Evolutionary conservation across 2,113 vertebrate species (phyloP), one percentile per base, ranked within the genome.

Genomic region (Glaucidium brasilianum): DNA sequence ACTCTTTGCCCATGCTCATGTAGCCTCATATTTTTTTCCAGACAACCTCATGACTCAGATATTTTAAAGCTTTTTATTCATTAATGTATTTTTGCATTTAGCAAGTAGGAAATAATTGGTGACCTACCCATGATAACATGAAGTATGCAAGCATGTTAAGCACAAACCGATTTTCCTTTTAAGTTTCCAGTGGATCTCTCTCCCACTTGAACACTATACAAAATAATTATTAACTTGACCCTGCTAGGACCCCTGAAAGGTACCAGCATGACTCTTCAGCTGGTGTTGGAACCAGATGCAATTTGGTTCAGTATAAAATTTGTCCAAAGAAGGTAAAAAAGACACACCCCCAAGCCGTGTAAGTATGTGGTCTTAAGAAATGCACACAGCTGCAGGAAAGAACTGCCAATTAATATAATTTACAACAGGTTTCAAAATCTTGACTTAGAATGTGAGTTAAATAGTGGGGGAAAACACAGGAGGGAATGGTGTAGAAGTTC

Each of bases 321-420:
- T 87, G 74, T 76, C 88, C 58, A 82, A 52, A 85, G 77, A 92
- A 86, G 69, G 93, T 90, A 85, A 92, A 86, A 96, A 90, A 81
- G 52, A 49, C 67, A 59, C 56, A 12, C 43, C 16, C 35, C 30
- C 69, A 62, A 67, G 26, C 56, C 49, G 85, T 58, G 13, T 52
- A 93, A 87, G 83, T 85, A 72, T 94, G 89, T 96, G 86, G 84
- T 92, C 90, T 92, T 77, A 77, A 80, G 93, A 89, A 96, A 75
- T 45, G 66, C 84, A 37, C 77, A 87, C 88, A 93, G 76, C 85
- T 97, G 96, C 90, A 89, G 84, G 71, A 85, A 75, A 92, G 77
- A 95, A 37, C 85, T 94, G 82, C 85, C 96, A 94, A 85, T 93
- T 96, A 82, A 87, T 96, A 69, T 96, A 87, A 94, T 95, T 97